Evolutionary conservation across 2,888 invertebrate genomes (phyloP), one percentile per base, ranked within the genome.

Genomic region (Drosophila vallismaia): DNA sequence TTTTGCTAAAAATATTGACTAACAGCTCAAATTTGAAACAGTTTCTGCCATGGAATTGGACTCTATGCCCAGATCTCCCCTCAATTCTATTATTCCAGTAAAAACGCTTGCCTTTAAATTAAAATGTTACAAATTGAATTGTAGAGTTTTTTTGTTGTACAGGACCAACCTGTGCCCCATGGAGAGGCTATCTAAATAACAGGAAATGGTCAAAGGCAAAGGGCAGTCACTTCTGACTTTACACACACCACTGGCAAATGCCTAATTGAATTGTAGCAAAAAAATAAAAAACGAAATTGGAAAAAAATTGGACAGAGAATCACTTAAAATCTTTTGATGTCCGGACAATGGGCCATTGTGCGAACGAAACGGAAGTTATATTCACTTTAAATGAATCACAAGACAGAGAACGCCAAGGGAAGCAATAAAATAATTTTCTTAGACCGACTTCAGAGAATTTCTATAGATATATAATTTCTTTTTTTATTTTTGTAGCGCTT

Each of bases 341-440:
- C 42, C 12, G 26, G 52, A 86, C 87, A 88, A 84, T 81, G 68
- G 56, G 9, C 40, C 60, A 63, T 72, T 85, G 79, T 84, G 38
- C 62, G 70, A 19, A 60, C 71, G 72, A 84, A 74, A 84, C 79
- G 86, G 86, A 84, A 76, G 88, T 78, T 75, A 72, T 66, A 76
- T 82, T 76, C 78, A 64, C 71, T 78, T 78, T 56, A 78, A 88
- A 82, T 88, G 74, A 79, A 82, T 69, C 63, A 69, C 33, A 29
- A 42, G 44, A 51, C 38, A 48, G 49, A 53, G 42, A 33, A 38
- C 40, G 72, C 19, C 14, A 51, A 78, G 56, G 88, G 86, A 84
- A 88, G 89, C 79, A 88, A 88, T 84, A 84, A 88, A 84, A 88
- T 82, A 45, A 75, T 74, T 82, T 84, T 64, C 68, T 69, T 66